A percentile compares a stretch with the other conserved stretches of the same genome.
These are phyloP conservation scores for Polydesmus complanatus DNA, from an alignment of 2,888 invertebrate species.

Conservation along the genomic window DNA sequence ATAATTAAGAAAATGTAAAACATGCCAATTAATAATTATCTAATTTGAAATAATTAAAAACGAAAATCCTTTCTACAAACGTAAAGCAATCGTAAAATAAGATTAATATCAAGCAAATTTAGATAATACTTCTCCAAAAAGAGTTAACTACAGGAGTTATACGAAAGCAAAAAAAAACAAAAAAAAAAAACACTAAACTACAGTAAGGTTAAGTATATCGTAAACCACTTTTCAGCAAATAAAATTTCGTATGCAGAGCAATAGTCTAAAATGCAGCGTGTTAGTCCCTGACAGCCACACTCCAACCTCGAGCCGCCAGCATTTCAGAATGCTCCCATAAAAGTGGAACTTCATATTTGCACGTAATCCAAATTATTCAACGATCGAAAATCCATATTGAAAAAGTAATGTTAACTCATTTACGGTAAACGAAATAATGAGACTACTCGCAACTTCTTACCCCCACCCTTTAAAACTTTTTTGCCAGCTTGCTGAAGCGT, in stretches of 20 bases:
- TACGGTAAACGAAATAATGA: not conserved
- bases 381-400: not conserved
- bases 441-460: conserved; percentile 12
- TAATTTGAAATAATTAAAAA: no score
- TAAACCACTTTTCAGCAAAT: not conserved
- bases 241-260: not conserved
- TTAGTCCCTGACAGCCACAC: not conserved
- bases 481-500: no score
- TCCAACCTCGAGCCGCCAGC: not conserved
- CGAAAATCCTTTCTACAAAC: no score
- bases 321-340: not conserved
- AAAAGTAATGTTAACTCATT: not conserved
- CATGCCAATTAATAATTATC: not conserved
- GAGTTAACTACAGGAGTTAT: not conserved
- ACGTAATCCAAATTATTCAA: not conserved
- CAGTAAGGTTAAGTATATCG: not conserved
- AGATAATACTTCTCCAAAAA: not conserved
- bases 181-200: not conserved
- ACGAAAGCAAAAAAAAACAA: not conserved
- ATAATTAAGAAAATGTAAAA: not conserved
- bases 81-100: not conserved
- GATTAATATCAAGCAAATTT: not conserved
- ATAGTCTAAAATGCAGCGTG: not conserved
- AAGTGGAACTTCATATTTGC: not conserved
- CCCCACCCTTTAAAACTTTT: conserved; percentile 16